A percentile compares a stretch with the other conserved stretches of the same genome.
Evolutionary conservation across 64 coral and sea anemone genomes (phyloP).

Genomic region (Pocillopora verrucosa): DNA sequence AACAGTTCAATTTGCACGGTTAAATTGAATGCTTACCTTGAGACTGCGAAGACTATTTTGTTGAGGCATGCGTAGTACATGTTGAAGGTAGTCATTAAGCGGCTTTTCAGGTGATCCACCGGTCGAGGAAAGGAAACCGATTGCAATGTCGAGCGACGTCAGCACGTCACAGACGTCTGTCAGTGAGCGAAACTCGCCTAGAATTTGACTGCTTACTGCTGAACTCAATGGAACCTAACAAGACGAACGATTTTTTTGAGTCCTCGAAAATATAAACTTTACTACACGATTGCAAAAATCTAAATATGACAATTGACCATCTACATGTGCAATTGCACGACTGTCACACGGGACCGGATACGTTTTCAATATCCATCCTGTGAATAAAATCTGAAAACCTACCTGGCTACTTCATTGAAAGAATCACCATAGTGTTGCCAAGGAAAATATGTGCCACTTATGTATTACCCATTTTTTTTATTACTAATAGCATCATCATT

Average conservation of each 20-base stretch:
- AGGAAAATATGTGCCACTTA: no score
- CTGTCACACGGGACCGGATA: no score
- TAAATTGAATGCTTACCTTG: slow-evolving; percentile 15
- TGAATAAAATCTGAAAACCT: no score
- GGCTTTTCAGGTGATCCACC: slow-evolving; percentile 49
- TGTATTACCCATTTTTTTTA: no score
- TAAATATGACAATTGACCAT: no score
- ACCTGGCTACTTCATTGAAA: no score
- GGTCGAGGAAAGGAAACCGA: slow-evolving; percentile 73
- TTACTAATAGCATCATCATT: no score
- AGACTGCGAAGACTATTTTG: slow-evolving; percentile 63
- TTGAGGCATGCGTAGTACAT: slow-evolving; percentile 38
- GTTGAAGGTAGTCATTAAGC: slow-evolving; percentile 46
- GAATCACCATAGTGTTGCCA: no score
- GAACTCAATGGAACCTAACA: slow-evolving; percentile 37
- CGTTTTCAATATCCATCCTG: no score
- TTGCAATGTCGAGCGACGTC: slow-evolving; percentile 66
- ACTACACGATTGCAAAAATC: neutral
- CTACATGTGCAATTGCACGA: no score
- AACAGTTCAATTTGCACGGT: neutral
- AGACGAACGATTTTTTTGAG: neutral
- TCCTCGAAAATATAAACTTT: neutral
- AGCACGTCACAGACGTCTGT: slow-evolving; percentile 68
- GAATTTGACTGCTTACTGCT: slow-evolving; percentile 32
- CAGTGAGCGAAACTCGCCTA: slow-evolving; percentile 50